Evolutionary conservation across 1,140 invertebrate genomes (phyloP).

Genomic region (Drosophila trapezifrons): DNA sequence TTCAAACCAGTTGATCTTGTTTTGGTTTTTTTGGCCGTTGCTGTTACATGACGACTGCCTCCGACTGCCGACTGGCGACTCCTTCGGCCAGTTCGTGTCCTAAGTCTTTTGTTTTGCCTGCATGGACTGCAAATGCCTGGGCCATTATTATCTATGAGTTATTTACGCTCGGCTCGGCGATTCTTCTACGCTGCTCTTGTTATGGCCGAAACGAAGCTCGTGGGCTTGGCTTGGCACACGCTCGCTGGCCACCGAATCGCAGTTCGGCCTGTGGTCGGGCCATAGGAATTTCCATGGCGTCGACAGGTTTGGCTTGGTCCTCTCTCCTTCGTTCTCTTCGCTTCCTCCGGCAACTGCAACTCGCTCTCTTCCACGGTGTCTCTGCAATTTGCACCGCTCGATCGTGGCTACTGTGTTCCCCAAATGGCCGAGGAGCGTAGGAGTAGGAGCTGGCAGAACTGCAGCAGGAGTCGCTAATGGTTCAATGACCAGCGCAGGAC

Average conservation of each 20-base stretch:
- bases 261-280: constrained; percentile 27
- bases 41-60: constrained; percentile 60
- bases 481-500: constrained; percentile 62
- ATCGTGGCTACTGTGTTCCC: constrained; percentile 64
- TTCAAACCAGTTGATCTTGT: constrained; percentile 79
- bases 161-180: constrained; percentile 74
- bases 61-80: constrained; percentile 41
- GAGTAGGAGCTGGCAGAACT: constrained; percentile 1
- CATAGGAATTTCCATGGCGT: constrained; percentile 49
- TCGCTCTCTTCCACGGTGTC: constrained; percentile 13
- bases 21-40: constrained; percentile 62
- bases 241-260: constrained; percentile 61
- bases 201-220: constrained; percentile 67
- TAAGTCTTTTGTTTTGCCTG: constrained; percentile 79
- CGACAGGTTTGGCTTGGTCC: constrained; percentile 57
- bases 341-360: neutral
- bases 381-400: constrained; percentile 59
- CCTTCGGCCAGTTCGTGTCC: constrained; percentile 76
- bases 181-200: constrained; percentile 59
- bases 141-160: constrained; percentile 80
- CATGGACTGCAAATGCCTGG: constrained; percentile 64
- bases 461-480: constrained; percentile 29
- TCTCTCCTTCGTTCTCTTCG: neutral
- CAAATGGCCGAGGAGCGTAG: constrained; percentile 47
- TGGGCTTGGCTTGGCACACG: constrained; percentile 77